Conservation (phyloP, 2,797 vertebrate species). For the Bradypus variegatus region DNA sequence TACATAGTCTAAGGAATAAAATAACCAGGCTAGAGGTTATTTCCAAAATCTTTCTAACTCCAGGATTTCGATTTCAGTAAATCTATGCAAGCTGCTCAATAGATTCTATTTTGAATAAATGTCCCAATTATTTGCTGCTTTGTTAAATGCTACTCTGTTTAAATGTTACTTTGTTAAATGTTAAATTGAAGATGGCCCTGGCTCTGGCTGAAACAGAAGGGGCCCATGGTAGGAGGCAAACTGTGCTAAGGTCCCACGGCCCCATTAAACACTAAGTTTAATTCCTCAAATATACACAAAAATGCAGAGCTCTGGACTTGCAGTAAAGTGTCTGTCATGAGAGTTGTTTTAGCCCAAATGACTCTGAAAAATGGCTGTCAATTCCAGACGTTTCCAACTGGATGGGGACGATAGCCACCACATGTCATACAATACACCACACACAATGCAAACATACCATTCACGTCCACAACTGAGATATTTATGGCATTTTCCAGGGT, state of each 20-base stretch:
- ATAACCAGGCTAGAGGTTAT: background rate
- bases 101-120: background rate
- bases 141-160: background rate
- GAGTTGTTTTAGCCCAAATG: slow-evolving; percentile 50
- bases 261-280: slow-evolving; percentile 42
- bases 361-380: slow-evolving; percentile 59
- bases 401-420: slow-evolving; percentile 65
- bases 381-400: slow-evolving; percentile 61
- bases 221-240: background rate
- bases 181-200: background rate
- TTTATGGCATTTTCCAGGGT: slow-evolving; percentile 76
- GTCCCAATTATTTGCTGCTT: background rate
- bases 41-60: background rate
- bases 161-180: background rate
- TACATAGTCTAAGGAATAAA: background rate
- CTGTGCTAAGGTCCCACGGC: background rate
- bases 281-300: slow-evolving; percentile 52
- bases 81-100: background rate
- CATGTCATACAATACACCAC: slow-evolving; percentile 71
- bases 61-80: background rate
- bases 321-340: slow-evolving; percentile 51
- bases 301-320: slow-evolving; percentile 37
- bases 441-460: slow-evolving; percentile 75
- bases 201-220: background rate
- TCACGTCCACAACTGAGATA: slow-evolving; percentile 74